These are phyloP conservation scores for Boulengeromyrus knoepffleri DNA, from an alignment of 2,113 vertebrate genomes.

Conservation along the genomic window DNA sequence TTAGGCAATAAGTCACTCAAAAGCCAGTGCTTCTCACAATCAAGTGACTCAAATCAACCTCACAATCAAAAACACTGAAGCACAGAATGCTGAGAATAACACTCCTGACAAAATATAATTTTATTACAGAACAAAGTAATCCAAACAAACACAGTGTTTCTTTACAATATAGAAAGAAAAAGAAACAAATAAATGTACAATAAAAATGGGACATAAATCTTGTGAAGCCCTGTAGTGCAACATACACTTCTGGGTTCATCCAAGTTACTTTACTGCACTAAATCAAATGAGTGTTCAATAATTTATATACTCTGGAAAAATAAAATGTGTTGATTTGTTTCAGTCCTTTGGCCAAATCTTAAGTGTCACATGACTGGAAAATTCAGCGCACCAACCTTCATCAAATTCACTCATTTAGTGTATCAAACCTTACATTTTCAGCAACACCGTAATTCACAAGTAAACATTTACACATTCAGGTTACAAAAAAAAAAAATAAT, in stretches of 20 bases:
- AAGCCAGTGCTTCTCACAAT: neutral
- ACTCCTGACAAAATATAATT: conserved; percentile 13
- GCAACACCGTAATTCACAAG: neutral
- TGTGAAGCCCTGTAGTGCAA: neutral
- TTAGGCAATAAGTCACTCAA: too few species aligned
- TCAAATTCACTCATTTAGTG: neutral
- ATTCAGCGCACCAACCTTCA: neutral
- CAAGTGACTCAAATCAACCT: neutral
- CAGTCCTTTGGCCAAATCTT: neutral
- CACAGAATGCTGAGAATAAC: neutral
- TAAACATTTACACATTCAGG: neutral
- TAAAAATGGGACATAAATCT: neutral
- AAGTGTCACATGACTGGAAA: neutral
- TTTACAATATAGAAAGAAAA: neutral
- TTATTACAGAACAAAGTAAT: conserved; percentile 14
- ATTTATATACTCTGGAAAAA: neutral
- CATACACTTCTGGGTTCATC: neutral
- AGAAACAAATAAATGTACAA: neutral
- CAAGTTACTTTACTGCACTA: neutral
- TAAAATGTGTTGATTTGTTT: neutral
- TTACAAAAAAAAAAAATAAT: neutral
- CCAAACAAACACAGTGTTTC: neutral
- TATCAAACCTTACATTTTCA: neutral
- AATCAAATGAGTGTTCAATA: neutral
- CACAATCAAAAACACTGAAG: neutral